These are phyloP conservation scores for Noctilio leporinus DNA, from an alignment of 2,113 vertebrate genomes.

Conservation along the genomic window DNA sequence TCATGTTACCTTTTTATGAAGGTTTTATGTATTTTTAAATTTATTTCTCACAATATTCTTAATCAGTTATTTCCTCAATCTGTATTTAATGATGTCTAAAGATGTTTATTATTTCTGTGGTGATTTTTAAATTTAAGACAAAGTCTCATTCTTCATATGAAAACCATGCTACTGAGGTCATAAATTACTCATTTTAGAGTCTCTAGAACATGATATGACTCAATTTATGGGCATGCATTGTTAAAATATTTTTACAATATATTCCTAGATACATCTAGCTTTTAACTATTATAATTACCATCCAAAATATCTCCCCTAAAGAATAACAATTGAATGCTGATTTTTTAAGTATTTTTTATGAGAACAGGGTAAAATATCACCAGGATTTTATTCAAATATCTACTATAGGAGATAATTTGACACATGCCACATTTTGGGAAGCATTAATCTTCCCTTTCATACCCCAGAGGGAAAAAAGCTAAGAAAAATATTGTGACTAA, in stretches of 20 bases:
- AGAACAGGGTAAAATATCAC: slow-evolving; percentile 53
- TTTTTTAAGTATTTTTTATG: slow-evolving; percentile 22
- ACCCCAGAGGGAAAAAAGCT: slow-evolving; percentile 42
- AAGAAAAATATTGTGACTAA: slow-evolving; percentile 60
- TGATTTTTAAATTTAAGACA: background rate
- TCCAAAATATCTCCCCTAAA: background rate
- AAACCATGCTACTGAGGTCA: background rate
- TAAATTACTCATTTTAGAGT: background rate
- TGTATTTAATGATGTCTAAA: background rate
- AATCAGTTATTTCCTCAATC: background rate
- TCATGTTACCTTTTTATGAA: background rate
- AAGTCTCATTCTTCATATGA: background rate
- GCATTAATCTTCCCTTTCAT: slow-evolving; percentile 21
- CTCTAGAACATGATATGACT: background rate
- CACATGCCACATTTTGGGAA: slow-evolving; percentile 54
- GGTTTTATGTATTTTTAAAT: background rate
- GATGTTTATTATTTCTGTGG: background rate
- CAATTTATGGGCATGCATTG: background rate
- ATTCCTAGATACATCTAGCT: background rate
- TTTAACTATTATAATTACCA: background rate
- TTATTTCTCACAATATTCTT: background rate
- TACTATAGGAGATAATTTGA: slow-evolving; percentile 47
- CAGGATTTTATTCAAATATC: slow-evolving; percentile 48
- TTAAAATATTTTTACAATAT: background rate
- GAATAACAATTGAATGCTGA: background rate